Conservation (phyloP, 2,113 vertebrate species). For the Salvator merianae region DNA sequence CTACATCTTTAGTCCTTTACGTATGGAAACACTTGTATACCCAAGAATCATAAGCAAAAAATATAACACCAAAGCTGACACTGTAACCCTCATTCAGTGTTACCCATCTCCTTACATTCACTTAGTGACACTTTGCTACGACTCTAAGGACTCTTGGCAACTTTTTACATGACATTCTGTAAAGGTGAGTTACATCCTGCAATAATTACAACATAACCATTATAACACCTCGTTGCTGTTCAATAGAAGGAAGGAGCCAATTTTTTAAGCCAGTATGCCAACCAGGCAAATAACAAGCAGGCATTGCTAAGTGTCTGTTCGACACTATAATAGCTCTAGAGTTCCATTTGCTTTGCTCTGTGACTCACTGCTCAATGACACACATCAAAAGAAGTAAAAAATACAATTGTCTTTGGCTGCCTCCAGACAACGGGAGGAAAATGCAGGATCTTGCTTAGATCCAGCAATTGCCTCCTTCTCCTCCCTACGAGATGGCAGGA, state of each 20-base stretch:
- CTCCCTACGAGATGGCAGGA: no score
- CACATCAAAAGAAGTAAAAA: conserved; percentile 23
- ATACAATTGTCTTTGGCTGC: background rate
- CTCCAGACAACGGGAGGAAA: no score
- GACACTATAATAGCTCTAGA: background rate
- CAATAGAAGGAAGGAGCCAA: background rate
- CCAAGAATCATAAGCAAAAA: background rate
- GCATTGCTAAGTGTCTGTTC: background rate
- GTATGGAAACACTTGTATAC: background rate
- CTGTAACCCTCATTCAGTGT: background rate
- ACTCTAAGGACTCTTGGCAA: background rate
- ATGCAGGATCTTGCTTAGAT: no score
- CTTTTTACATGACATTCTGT: background rate
- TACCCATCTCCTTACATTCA: background rate
- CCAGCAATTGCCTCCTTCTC: no score
- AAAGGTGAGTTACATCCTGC: background rate
- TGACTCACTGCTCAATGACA: conserved; percentile 10
- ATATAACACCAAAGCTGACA: background rate
- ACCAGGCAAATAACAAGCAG: conserved; percentile 22
- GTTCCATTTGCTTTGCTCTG: conserved; percentile 36
- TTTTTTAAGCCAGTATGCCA: background rate
- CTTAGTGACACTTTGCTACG: background rate
- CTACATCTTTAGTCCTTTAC: background rate
- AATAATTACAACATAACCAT: background rate
- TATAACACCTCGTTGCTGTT: background rate